These are phyloP conservation scores for Schizopygopsis pylzovi DNA, from an alignment of 2,797 vertebrate genomes.

Conservation along the genomic window DNA sequence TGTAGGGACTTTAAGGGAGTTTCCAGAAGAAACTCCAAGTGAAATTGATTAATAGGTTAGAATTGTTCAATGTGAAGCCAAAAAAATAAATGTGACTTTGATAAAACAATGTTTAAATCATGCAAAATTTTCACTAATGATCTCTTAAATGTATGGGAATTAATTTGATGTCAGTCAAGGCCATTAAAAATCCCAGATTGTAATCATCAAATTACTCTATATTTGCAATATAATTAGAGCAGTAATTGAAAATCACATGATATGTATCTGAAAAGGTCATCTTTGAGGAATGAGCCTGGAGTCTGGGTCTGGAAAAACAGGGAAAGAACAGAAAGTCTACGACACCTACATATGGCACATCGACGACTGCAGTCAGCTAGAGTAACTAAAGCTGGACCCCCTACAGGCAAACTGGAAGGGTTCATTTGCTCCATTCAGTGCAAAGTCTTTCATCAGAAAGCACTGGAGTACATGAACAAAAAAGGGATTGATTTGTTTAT, in stretches of 20 bases:
- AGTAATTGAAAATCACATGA: conserved; percentile 12
- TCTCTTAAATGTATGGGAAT: not conserved
- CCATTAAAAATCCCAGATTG: not conserved
- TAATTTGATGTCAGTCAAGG: not conserved
- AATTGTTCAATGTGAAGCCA: not conserved
- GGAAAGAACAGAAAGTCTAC: conserved; percentile 14
- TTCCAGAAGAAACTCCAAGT: conserved; percentile 22
- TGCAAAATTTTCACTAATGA: not conserved
- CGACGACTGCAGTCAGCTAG: conserved; percentile 10
- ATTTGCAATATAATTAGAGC: not conserved
- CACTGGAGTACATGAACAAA: conserved; percentile 36
- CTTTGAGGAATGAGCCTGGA: conserved; percentile 21
- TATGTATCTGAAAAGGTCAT: conserved; percentile 14
- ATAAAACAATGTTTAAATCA: not conserved
- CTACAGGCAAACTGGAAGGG: conserved; percentile 43
- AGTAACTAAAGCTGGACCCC: conserved; percentile 5
- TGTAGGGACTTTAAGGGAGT: conserved; percentile 33
- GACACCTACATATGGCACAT: conserved; percentile 1
- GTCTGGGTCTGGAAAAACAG: not conserved
- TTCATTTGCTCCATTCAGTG: conserved; percentile 53
- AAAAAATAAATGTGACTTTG: not conserved
- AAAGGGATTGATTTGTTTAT: conserved; percentile 55
- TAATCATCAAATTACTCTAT: not conserved
- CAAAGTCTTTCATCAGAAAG: conserved; percentile 31
- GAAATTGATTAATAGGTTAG: not conserved